Percentiles rank a stretch among this genome's conserved stretches.
phyloP scores from a whole-genome alignment of 37 sponge, comb jelly and placozoan genomes.

The Eunapius fragilis region DNA sequence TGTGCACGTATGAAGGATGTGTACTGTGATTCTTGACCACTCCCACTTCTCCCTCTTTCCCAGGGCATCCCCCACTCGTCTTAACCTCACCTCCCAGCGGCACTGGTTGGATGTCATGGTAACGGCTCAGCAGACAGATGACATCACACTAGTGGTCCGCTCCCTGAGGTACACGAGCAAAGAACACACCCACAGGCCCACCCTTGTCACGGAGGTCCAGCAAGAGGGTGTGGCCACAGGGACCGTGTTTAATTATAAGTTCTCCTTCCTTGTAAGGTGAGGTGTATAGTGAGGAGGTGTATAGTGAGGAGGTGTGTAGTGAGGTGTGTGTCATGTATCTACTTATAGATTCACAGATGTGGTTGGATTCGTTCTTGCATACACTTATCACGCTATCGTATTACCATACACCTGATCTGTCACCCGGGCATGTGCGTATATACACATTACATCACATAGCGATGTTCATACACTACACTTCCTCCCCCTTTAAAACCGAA shows the following conservation, averaged over 20 bases:
- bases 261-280: slow-evolving; percentile 27
- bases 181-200: background rate
- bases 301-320: background rate
- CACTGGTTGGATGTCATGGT: slow-evolving; percentile 24
- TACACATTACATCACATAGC: no score
- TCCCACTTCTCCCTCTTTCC: no score
- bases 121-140: background rate
- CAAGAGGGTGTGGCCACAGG: background rate
- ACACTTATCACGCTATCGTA: no score
- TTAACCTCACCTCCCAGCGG: slow-evolving; percentile 25
- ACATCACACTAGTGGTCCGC: slow-evolving; percentile 9
- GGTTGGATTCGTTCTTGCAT: no score
- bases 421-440: background rate
- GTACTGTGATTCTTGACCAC: background rate
- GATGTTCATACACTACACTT: no score
- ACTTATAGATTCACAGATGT: no score
- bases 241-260: background rate
- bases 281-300: background rate
- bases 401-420: no score
- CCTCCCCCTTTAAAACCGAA: no score
- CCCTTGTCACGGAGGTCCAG: background rate
- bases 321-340: background rate
- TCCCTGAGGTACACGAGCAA: background rate
- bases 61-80: slow-evolving; percentile 44
- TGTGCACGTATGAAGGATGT: background rate